Percentiles rank a stretch among this genome's conserved stretches.
These are phyloP conservation scores for Anomalospiza imberbis DNA, from an alignment of 2,797 vertebrate genomes.

Conservation along the genomic window DNA sequence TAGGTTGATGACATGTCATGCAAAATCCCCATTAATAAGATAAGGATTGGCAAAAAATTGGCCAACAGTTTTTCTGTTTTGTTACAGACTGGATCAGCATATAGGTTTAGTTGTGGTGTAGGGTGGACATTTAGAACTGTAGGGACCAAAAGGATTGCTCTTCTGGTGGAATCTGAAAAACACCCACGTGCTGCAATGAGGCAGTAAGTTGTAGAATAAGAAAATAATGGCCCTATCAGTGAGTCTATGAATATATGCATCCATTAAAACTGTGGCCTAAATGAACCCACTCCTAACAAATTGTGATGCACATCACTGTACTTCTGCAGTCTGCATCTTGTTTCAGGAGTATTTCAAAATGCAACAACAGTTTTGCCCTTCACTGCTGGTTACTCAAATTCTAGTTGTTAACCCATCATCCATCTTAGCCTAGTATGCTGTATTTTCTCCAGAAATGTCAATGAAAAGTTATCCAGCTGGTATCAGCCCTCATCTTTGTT, in stretches of 20 bases:
- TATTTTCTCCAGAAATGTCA: neutral
- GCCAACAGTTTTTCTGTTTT: neutral
- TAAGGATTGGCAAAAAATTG: neutral
- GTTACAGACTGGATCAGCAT: neutral
- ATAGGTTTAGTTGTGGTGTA: neutral
- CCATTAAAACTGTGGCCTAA: neutral
- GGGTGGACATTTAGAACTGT: neutral
- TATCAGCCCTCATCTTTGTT: neutral
- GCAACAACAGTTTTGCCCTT: neutral
- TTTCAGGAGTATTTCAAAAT: neutral
- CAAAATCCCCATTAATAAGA: neutral
- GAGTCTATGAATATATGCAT: neutral
- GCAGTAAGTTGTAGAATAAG: neutral
- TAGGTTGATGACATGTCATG: neutral
- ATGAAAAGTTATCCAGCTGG: neutral
- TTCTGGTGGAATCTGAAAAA: neutral
- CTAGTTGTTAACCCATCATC: neutral
- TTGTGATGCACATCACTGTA: neutral
- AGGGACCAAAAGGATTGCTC: neutral
- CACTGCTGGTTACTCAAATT: neutral
- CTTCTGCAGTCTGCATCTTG: neutral
- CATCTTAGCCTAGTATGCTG: rapidly evolving
- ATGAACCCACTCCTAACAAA: neutral
- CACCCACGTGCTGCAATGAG: neutral
- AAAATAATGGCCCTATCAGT: neutral